phyloP scores from a whole-genome alignment of 2,888 invertebrate species.

The Drosophila peninsularis region DNA sequence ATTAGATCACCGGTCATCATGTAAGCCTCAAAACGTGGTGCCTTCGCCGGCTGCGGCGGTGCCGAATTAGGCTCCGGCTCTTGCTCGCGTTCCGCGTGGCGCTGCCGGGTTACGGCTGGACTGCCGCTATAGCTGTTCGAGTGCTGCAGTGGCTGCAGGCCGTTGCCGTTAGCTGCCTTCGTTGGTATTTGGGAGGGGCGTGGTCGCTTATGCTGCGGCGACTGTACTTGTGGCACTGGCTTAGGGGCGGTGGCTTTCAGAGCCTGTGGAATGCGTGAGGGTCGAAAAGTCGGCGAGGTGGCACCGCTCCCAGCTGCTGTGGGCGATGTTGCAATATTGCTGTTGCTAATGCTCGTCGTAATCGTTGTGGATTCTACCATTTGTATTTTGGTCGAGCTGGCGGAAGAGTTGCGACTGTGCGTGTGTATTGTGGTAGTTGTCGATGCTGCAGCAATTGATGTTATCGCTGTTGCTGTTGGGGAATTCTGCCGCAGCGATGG shows the following conservation, averaged over 20 bases:
- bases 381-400: slow-evolving; percentile 82
- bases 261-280: slow-evolving; percentile 87
- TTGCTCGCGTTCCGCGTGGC: slow-evolving; percentile 48
- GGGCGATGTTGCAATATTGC: slow-evolving; percentile 58
- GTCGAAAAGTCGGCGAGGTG: slow-evolving; percentile 84
- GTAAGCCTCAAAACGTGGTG: slow-evolving; percentile 93
- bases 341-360: slow-evolving; percentile 59
- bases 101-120: slow-evolving; percentile 65
- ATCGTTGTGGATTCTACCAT: slow-evolving; percentile 73
- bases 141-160: slow-evolving; percentile 64
- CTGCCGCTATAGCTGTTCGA: slow-evolving; percentile 80
- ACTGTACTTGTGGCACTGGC: slow-evolving; percentile 81
- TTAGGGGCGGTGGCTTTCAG: slow-evolving; percentile 81
- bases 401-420: slow-evolving; percentile 82
- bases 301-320: slow-evolving; percentile 54
- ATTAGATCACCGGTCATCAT: slow-evolving; percentile 99
- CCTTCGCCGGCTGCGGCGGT: slow-evolving; percentile 83
- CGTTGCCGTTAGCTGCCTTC: slow-evolving; percentile 74
- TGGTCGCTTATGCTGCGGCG: slow-evolving; percentile 83
- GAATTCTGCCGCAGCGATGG: slow-evolving; percentile 74
- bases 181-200: slow-evolving; percentile 84
- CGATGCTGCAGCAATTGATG: slow-evolving; percentile 32
- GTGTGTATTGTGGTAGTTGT: slow-evolving; percentile 56
- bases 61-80: slow-evolving; percentile 82
- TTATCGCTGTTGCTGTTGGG: slow-evolving; percentile 45